Evolutionary conservation across 2,888 invertebrate species (phyloP), one percentile per base, ranked within the genome.

Genomic region (Timema podura): DNA sequence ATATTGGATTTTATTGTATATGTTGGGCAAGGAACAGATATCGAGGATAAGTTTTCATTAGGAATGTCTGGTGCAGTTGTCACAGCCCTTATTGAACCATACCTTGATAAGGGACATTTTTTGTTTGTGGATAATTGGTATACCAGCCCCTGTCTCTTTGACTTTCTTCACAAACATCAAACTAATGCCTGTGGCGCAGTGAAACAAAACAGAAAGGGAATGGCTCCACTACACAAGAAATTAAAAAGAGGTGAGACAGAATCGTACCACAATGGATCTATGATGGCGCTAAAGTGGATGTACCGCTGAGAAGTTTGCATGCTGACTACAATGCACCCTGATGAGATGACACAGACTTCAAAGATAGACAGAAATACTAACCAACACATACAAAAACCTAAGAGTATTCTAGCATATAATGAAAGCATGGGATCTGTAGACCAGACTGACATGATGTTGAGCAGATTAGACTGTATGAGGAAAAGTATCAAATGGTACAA

Each of bases 401-500:
- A 44, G 9, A 44, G 59, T 67, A 11, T 49, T 67, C 13, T 48
- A 11, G 30, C 15, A 16, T 48, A 16, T 49, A 47, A 54, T 13
- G 0, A 48, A 44, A 44, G 16, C 54, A 70, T 48, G 61, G 59
- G 13, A 30, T 5, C 46, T 9, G 49, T 65, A 46, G 65, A 64
- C 65, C 5, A 70, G 9, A 65, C 45, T 61, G 64, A 70, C 15
- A 59, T 59, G 59, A 9, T 59, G 9, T 44, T 59, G 8, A 59
- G 59, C 30, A 44, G 7, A 44, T 16, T 15, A 16, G 30, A 59
- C 30, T 59, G 30, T 16, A 44, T 59, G 16, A 59, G 59, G 11
- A 59, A 59, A 59, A 59, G 59, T 11, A 59, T 44, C 16, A 59
- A 59, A 11, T 59, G 59, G 59, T 59, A 59, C 59, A 59, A 59